Base-by-base conservation (phyloP, 1,140 invertebrate genomes). In the Drosophila tani region DNA sequence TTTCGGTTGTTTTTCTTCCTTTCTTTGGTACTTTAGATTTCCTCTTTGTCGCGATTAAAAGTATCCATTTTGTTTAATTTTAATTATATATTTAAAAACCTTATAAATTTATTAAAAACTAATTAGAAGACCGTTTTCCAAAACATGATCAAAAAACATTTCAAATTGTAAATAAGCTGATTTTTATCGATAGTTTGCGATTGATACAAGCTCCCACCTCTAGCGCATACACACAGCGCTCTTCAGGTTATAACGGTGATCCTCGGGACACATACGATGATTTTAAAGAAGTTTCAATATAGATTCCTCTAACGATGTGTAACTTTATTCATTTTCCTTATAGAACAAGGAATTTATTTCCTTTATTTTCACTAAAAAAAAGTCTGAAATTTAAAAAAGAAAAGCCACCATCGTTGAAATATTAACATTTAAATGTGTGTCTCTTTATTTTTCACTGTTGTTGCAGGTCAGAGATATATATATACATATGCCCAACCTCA, bases 401-500 rank as follows among this genome's bases (percentile, higher is more conserved):
- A 19, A 8, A 53, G 19, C n/a, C 49, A 32, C 43, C 27, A 8
- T 17, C 24, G 6, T 15, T 5, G 5, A 53, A 38, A 17, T 19
- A 17, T 53, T 0, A 35, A 55, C 32, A 55, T 55, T 55, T 55
- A 38, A 55, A 55, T 32, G 51, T 53, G 50, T 53, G 29, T 35
- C 12, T 21, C n/a, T 56, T 56, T 56, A 56, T 56, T 56, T 21
- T 21, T 56, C 5, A 14, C 35, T 12, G 7, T n/a, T 21, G 17
- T 19, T 35, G 6, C 2, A 2, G 32, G 14, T 15, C 32, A 21
- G 7, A 55, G 2, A 38, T 38, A 38, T 29, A 6, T 51, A 11
- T 50, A 51, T 51, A 12, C 2, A 35, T 35, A 19, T 14, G 14
- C 17, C 51, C 51, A 38, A 40, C 51, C 51, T 38, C 19, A 15